Evolutionary conservation across 2,888 invertebrate species (phyloP).

Genomic region (Dynastes grantii): DNA sequence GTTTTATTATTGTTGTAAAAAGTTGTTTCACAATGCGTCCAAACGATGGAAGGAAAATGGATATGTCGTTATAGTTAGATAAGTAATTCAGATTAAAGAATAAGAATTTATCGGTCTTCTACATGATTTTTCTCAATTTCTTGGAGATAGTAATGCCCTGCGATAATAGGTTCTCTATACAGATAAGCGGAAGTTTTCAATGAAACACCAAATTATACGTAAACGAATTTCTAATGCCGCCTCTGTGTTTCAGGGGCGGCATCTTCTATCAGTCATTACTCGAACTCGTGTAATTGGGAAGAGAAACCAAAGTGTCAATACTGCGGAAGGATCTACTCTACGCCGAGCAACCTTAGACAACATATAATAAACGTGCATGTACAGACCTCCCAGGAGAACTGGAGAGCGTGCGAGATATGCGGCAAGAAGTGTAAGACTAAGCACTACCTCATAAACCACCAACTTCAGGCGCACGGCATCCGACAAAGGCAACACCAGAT

Average conservation of each 20-base stretch:
- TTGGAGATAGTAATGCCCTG: no score
- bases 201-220: background rate
- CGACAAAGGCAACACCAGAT: conserved; percentile 75
- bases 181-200: no score
- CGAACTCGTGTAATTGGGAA: conserved; percentile 51
- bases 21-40: no score
- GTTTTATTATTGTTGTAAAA: no score
- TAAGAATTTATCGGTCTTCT: no score
- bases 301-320: conserved; percentile 79
- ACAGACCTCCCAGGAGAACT: conserved; percentile 80
- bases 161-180: no score
- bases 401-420: conserved; percentile 82
- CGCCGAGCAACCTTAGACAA: conserved; percentile 83
- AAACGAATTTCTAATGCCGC: conserved; percentile 69
- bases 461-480: conserved; percentile 83
- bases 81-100: no score
- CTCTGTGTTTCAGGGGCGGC: conserved; percentile 80
- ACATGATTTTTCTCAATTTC: no score
- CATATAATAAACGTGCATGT: conserved; percentile 85
- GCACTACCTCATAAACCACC: conserved; percentile 84
- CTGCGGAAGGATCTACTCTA: conserved; percentile 82
- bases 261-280: conserved; percentile 59
- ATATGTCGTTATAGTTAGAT: no score
- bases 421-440: conserved; percentile 84
- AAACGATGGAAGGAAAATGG: no score